Evolutionary conservation across 2,888 invertebrate genomes (phyloP), one percentile per base, ranked within the genome.

Genomic region (Mythimna lalbum): DNA sequence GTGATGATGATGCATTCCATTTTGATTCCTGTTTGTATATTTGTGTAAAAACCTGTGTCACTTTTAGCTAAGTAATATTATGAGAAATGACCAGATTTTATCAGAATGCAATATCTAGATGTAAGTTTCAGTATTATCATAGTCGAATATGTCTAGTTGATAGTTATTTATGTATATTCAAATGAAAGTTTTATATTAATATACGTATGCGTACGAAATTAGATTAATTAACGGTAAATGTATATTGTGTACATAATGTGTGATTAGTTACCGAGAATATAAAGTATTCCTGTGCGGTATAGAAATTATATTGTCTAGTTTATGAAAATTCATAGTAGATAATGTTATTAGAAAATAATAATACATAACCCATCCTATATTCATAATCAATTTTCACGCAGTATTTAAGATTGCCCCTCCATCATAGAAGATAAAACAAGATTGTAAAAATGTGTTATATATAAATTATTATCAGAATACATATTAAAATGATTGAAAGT

Each of bases 61-160:
- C 86, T 87, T 89, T 89, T 91, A 91, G 87, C 84, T 91, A 89
- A 89, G 87, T 90, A 91, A 89, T 89, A 79, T 92, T 94, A 93
- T 93, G 91, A 92, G 90, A 94, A 94, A 90, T 93, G 94, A 94
- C 93, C 95, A 96, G 94, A 95, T 95, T 95, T 94, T 95, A 96
- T 95, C 93, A 94, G 91, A 95, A 93, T 94, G 96, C 96, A 96
- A 96, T 96, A 96, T 95, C 90, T 95, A 95, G 94, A 82, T 88
- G 63, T 95, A 95, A 95, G 94, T 73, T 91, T 90, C 95, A 95
- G 95, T 96, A 96, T 95, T 95, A 95, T 91, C 88, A 92, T 94
- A 94, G 93, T 94, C 92, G 92, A 94, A 94, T 94, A 94, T 92
- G 89, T 82, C 79, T 91, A 94, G 92, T 87, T 82, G 86, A 91